These are phyloP conservation scores for Callipepla squamata DNA, from an alignment of 2,113 vertebrate genomes.

Conservation along the genomic window DNA sequence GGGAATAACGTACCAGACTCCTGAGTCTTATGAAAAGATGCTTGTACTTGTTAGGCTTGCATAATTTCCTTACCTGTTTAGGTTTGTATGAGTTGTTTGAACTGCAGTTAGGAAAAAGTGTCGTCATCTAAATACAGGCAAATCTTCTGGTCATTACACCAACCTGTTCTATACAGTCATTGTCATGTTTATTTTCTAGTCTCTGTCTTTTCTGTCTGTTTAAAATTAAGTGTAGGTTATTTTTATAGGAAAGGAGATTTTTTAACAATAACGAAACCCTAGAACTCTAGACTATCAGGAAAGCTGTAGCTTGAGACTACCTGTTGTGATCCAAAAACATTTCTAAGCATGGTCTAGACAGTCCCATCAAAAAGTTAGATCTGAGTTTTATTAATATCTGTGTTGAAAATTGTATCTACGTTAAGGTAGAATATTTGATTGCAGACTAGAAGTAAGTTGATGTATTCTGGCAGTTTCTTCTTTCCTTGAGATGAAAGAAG, in stretches of 20 bases:
- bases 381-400: neutral
- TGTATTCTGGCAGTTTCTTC: neutral
- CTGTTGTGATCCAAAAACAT: neutral
- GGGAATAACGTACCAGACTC: neutral
- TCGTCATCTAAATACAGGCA: neutral
- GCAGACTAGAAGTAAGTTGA: neutral
- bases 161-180: conserved; percentile 6
- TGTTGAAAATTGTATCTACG: neutral
- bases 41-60: neutral
- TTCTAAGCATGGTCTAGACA: neutral
- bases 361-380: neutral
- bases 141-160: conserved; percentile 11
- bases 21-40: neutral
- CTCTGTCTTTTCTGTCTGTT: neutral
- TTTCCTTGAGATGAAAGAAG: neutral
- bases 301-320: neutral
- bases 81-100: neutral
- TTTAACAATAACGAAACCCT: neutral
- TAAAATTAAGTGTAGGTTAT: conserved; percentile 2
- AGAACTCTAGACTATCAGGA: neutral
- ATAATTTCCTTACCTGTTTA: neutral
- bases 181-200: neutral
- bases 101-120: neutral
- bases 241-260: neutral
- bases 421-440: neutral